Percentiles rank a stretch among this genome's conserved stretches.
Evolutionary conservation across 53 echinoderm and acorn worm species (phyloP).

Genomic region (Henricia sp.): DNA sequence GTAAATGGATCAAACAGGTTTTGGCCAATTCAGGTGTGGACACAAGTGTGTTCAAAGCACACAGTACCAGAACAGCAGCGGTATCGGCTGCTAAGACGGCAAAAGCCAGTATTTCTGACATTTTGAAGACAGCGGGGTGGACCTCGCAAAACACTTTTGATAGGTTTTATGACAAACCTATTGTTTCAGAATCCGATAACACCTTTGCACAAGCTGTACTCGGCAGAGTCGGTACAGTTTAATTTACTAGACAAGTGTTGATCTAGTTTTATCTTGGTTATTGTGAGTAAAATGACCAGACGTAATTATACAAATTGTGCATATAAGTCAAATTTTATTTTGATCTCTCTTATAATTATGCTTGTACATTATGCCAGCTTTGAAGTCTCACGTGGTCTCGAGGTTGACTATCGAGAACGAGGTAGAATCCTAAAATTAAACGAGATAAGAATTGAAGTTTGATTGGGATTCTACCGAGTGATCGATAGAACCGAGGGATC

Average conservation of each 20-base stretch:
- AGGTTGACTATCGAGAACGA: constrained; percentile 42
- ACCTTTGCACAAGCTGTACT: background rate
- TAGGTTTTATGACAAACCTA: background rate
- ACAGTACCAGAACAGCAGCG: constrained; percentile 23
- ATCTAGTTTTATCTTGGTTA: background rate
- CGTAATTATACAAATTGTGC: too few species aligned
- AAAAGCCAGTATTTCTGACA: background rate
- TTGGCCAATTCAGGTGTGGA: constrained; percentile 4
- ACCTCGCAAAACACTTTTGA: constrained; percentile 11
- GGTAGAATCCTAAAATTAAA: constrained; percentile 53
- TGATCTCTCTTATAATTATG: background rate
- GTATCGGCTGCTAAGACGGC: constrained; percentile 19
- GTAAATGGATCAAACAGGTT: constrained; percentile 27
- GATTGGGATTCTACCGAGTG: constrained; percentile 39
- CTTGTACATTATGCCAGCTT: constrained; percentile 48
- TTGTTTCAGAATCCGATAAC: background rate
- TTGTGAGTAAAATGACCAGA: too few species aligned
- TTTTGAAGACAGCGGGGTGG: constrained; percentile 24
- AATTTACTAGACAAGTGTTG: background rate
- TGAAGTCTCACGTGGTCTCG: constrained; percentile 41
- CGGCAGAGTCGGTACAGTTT: background rate
- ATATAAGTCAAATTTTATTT: too few species aligned
- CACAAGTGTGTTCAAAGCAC: background rate
- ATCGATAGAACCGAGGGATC: constrained; percentile 39
- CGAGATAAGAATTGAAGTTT: constrained; percentile 37